Base-by-base conservation (phyloP, 37 sponge, comb jelly and placozoan species). In the Hormiphora californensis region DNA sequence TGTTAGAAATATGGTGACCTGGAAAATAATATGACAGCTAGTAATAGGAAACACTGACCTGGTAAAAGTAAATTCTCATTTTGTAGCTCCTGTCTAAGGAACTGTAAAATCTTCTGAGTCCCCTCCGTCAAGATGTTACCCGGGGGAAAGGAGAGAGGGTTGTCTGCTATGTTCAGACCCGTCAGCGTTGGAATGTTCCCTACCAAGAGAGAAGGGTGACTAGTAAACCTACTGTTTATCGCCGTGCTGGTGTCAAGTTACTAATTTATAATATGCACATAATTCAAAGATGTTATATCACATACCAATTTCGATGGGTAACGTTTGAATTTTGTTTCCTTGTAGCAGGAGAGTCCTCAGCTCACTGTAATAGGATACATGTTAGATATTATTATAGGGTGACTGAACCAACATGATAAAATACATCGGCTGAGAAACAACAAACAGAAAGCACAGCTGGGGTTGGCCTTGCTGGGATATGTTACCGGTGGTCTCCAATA, bases 301-400 rank as follows among this genome's bases (percentile, higher is more conserved):
- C 68, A 36, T 34, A 73, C 81, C 81, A 0, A 73, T 22, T 73
- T 73, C 81, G 38, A 73, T 40, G 43, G 81, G 81, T 28, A 73
- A 46, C 21, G 44, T 5, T 1, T n/a, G 12, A 7, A 73, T 33
- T 1, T 40, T 37, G 81, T 73, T 73, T 11, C 81, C 81, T 73
- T 73, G 81, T 21, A 73, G 23, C 9, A 73, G 46, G 4, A 73
- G 38, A 22, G 81, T 73, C 25, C 81, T 39, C 46, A 73, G 25
- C 46, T 73, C 39, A n/a, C 81, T 73, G 81, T 21, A 73, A 41
- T 73, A 4, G 35, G 68, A 19, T 4, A 21, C 38, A 9, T 17
- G n/a, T n/a, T n/a, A n/a, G n/a, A n/a, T n/a, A n/a, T n/a, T n/a
- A n/a, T n/a, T n/a, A n/a, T n/a, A n/a, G n/a, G n/a, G n/a, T n/a